A percentile compares a stretch with the other conserved stretches of the same genome.
Evolutionary conservation across 1,140 invertebrate genomes (phyloP).

Genomic region (Bradysia coprophila): DNA sequence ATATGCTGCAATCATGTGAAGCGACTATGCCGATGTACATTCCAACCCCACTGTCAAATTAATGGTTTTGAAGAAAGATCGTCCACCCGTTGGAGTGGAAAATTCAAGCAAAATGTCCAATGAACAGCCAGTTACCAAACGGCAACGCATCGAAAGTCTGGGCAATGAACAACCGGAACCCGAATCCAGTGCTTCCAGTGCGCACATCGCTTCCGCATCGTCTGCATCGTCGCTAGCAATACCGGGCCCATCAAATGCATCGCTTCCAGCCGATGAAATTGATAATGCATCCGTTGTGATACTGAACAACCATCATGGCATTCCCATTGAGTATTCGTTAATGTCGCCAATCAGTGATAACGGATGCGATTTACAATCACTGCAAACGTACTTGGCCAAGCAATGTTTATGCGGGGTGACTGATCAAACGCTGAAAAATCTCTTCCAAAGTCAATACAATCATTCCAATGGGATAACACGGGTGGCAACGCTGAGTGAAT

Average conservation of each 20-base stretch:
- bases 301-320: constrained; percentile 5
- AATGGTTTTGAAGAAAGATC: constrained; percentile 11
- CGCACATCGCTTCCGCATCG: too few species aligned
- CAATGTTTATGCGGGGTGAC: constrained; percentile 63
- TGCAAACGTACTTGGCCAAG: constrained; percentile 42
- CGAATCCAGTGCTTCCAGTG: too few species aligned
- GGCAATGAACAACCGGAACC: too few species aligned
- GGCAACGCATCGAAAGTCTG: constrained; percentile 38
- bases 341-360: too few species aligned
- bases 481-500: constrained; percentile 38
- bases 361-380: constrained; percentile 3
- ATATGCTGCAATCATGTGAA: too few species aligned
- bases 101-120: constrained; percentile 28
- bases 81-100: constrained; percentile 9
- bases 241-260: background rate
- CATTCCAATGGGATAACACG: constrained; percentile 28
- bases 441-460: constrained; percentile 42
- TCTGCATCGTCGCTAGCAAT: too few species aligned
- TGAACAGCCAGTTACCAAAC: constrained; percentile 58
- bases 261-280: background rate
- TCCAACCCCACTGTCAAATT: too few species aligned
- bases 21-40: too few species aligned
- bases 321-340: too few species aligned
- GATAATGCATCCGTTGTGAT: constrained; percentile 16
- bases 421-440: constrained; percentile 42